phyloP scores from a whole-genome alignment of 2,113 vertebrate species.

The Acanthochromis polyacanthus region DNA sequence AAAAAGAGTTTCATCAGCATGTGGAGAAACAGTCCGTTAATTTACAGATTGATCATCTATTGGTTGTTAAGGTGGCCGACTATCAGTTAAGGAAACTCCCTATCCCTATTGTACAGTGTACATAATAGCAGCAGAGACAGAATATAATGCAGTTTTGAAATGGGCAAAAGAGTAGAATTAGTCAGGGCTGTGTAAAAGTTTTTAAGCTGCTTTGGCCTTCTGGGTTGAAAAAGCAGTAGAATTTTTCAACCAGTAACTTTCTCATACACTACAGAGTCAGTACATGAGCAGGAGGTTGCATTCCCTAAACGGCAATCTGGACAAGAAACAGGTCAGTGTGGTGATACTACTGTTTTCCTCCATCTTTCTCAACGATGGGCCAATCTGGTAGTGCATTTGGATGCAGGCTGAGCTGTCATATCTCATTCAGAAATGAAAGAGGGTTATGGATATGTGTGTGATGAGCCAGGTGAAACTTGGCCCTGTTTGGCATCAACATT shows the following conservation, averaged over 20 bases:
- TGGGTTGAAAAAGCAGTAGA: not conserved
- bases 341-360: conserved; percentile 36
- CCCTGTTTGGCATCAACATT: conserved; percentile 65
- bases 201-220: conserved; percentile 2
- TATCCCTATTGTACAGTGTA: not conserved
- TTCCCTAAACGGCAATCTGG: conserved; percentile 15
- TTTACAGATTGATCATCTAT: too few species aligned
- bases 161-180: conserved; percentile 12
- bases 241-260: conserved; percentile 13
- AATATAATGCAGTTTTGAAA: not conserved
- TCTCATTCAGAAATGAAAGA: conserved; percentile 68
- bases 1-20: too few species aligned
- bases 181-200: conserved; percentile 14
- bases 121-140: not conserved
- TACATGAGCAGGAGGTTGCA: not conserved
- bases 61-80: too few species aligned
- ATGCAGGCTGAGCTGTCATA: conserved; percentile 48
- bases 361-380: conserved; percentile 21
- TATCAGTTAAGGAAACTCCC: too few species aligned
- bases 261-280: not conserved
- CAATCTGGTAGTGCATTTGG: conserved; percentile 58
- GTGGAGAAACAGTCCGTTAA: too few species aligned
- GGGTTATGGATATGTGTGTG: conserved; percentile 61
- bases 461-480: conserved; percentile 73
- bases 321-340: conserved; percentile 27